phyloP scores from a whole-genome alignment of 2,113 vertebrate species.

The Peromyscus leucopus region DNA sequence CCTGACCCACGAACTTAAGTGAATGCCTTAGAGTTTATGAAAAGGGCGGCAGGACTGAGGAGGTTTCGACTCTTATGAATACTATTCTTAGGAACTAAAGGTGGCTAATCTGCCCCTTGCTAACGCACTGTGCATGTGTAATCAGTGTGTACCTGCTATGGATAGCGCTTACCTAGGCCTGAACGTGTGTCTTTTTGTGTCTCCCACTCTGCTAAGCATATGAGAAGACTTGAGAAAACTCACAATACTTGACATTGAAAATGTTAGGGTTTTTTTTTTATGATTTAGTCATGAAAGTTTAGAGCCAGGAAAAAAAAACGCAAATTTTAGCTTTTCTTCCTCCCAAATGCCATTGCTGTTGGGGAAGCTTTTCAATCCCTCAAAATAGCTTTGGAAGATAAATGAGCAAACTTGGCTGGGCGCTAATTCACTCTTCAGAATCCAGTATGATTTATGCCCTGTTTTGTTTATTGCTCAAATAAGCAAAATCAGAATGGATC shows the following conservation, averaged over 20 bases:
- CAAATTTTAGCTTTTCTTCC: background rate
- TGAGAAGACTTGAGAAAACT: background rate
- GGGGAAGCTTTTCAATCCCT: background rate
- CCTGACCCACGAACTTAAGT: background rate
- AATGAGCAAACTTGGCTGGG: slow-evolving; percentile 46
- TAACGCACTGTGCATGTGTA: background rate
- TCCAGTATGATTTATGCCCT: slow-evolving; percentile 60
- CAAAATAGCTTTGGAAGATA: slow-evolving; percentile 25
- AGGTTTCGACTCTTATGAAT: background rate
- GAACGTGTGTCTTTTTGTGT: background rate
- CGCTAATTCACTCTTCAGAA: slow-evolving; percentile 54
- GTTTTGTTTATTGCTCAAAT: slow-evolving; percentile 67
- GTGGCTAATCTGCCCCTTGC: background rate
- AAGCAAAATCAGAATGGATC: slow-evolving; percentile 61
- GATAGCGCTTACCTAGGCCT: background rate
- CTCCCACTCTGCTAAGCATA: no score
- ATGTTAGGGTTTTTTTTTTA: background rate
- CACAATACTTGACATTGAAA: background rate
- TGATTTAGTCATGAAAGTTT: background rate
- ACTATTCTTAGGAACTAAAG: background rate
- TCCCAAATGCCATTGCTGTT: background rate
- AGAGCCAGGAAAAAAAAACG: slow-evolving; percentile 6
- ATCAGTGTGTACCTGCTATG: background rate
- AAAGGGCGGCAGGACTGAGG: no score
- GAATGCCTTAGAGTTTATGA: background rate